These are phyloP conservation scores for Diprion similis DNA, from an alignment of 1,140 invertebrate genomes.

Conservation along the genomic window DNA sequence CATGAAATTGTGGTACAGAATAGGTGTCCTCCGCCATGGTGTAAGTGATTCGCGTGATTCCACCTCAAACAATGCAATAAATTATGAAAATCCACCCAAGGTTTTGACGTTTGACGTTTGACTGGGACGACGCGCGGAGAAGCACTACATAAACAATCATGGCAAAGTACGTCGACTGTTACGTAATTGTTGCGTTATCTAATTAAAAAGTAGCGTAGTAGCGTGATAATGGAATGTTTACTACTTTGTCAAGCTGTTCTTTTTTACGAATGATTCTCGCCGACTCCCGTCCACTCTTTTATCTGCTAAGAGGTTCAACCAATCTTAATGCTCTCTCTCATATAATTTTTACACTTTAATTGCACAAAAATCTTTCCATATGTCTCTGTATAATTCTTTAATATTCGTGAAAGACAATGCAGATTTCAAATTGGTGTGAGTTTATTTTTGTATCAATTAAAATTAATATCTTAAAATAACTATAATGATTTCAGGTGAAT, in stretches of 20 bases:
- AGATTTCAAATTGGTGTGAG: slow-evolving; percentile 47
- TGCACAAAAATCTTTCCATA: slow-evolving; percentile 25
- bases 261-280: slow-evolving; percentile 6
- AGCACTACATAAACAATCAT: slow-evolving; percentile 35
- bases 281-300: slow-evolving; percentile 6
- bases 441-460: slow-evolving; percentile 15
- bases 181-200: slow-evolving; percentile 39
- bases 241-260: slow-evolving; percentile 16
- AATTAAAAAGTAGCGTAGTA: slow-evolving; percentile 39
- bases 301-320: neutral
- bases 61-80: neutral
- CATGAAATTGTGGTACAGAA: no score
- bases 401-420: slow-evolving; percentile 45
- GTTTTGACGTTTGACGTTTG: neutral
- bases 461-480: neutral
- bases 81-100: neutral
- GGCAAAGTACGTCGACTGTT: slow-evolving; percentile 53
- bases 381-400: slow-evolving; percentile 47
- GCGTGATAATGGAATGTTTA: slow-evolving; percentile 40
- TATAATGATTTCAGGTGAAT: neutral
- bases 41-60: no score
- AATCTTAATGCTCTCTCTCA: no score
- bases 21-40: no score
- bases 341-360: no score
- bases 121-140: neutral